phyloP scores from a whole-genome alignment of 2,113 vertebrate genomes.

The Dicrurus megarhynchus region DNA sequence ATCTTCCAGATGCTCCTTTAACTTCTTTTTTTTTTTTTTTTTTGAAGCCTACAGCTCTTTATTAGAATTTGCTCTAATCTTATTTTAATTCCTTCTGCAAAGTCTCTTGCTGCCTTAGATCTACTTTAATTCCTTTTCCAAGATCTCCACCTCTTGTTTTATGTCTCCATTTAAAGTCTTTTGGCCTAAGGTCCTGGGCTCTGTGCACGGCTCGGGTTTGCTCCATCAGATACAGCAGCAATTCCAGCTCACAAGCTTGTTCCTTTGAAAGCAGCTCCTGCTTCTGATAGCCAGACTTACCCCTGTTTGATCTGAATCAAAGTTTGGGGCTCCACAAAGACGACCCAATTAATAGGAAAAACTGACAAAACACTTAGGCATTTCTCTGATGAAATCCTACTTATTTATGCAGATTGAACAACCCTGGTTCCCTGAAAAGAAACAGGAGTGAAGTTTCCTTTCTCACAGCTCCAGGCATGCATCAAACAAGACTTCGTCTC shows the following conservation, averaged over 20 bases:
- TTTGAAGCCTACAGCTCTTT: not conserved
- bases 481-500: not conserved
- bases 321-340: not conserved
- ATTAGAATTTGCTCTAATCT: constrained; percentile 38
- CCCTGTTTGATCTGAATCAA: constrained; percentile 29
- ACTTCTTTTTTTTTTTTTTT: not conserved
- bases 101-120: constrained; percentile 18
- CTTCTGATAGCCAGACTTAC: not conserved
- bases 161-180: constrained; percentile 24
- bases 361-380: not conserved
- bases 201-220: not conserved
- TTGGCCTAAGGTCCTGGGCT: constrained; percentile 8
- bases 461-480: not conserved
- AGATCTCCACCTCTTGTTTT: constrained; percentile 26
- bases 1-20: constrained; percentile 2
- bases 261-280: not conserved
- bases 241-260: not conserved
- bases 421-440: not conserved
- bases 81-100: constrained; percentile 37
- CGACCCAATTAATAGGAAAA: constrained; percentile 23
- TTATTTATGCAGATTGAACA: constrained; percentile 1
- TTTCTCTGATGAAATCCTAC: not conserved
- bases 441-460: not conserved
- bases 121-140: constrained; percentile 33
- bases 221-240: not conserved